These are phyloP conservation scores for Ptychochromis oligacanthus DNA, from an alignment of 2,113 vertebrate species.

Conservation along the genomic window DNA sequence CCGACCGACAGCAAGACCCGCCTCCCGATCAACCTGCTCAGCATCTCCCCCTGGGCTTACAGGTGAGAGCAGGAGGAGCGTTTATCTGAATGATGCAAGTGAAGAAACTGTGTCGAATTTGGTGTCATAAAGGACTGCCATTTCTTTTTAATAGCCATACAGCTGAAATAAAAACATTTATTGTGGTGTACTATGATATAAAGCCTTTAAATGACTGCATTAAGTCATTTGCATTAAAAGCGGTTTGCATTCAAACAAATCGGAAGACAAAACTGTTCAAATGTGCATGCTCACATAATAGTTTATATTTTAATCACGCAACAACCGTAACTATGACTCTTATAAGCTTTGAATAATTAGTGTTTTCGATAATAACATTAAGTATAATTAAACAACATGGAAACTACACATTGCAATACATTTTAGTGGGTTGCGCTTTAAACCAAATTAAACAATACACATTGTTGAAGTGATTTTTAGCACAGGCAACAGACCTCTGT, in stretches of 20 bases:
- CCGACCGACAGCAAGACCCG: slow-evolving; percentile 73
- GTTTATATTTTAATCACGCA: background rate
- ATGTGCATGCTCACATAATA: background rate
- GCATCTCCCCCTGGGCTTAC: slow-evolving; percentile 94
- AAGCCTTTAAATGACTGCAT: too few species aligned
- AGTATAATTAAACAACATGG: too few species aligned
- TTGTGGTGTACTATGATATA: background rate
- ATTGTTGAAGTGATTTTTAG: too few species aligned
- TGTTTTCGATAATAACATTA: too few species aligned
- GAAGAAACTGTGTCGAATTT: background rate
- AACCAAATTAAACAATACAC: too few species aligned
- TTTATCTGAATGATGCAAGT: background rate
- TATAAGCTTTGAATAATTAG: background rate
- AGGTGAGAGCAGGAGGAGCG: slow-evolving; percentile 78
- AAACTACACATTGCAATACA: too few species aligned
- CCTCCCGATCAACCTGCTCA: slow-evolving; percentile 89
- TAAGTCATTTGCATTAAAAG: background rate
- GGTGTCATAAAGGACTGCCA: background rate
- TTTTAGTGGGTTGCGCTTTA: background rate
- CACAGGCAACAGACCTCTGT: too few species aligned
- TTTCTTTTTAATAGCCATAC: background rate
- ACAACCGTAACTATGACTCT: background rate
- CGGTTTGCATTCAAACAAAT: background rate
- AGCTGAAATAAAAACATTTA: background rate
- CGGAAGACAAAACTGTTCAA: background rate